Conservation (phyloP, 2,113 vertebrate species). For the Phyllopteryx taeniolatus region DNA sequence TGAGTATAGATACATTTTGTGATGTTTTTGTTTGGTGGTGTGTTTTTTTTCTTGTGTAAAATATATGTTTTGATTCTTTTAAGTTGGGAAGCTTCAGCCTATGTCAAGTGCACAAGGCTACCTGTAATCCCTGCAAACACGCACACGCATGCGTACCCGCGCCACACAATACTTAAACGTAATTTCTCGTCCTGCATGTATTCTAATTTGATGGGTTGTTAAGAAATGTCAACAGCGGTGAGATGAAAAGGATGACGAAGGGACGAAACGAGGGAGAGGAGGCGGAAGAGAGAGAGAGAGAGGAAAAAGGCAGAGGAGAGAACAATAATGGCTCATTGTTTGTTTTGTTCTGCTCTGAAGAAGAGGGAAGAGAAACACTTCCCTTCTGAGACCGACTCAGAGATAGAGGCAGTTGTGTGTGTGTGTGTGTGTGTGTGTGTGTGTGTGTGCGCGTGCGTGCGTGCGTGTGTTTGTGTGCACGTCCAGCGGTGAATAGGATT, state of each 20-base stretch:
- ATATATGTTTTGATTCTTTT: too few species aligned
- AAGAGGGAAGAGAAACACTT: conserved; percentile 69
- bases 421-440: conserved; percentile 28
- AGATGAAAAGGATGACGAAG: conserved; percentile 8
- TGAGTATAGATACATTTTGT: neutral
- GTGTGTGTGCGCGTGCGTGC: conserved; percentile 17
- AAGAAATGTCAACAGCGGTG: conserved; percentile 27
- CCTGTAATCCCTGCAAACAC: neutral
- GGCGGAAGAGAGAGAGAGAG: conserved; percentile 47
- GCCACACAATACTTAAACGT: conserved; percentile 5
- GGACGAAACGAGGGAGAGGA: conserved; percentile 28
- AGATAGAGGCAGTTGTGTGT: conserved; percentile 67
- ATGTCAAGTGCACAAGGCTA: neutral
- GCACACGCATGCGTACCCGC: neutral
- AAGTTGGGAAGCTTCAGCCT: too few species aligned
- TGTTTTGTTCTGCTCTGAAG: conserved; percentile 76
- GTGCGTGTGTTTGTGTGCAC: conserved; percentile 16
- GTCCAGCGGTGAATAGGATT: conserved; percentile 69
- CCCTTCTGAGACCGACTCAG: conserved; percentile 69
- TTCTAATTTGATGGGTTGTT: conserved; percentile 37
- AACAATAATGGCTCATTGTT: conserved; percentile 73
- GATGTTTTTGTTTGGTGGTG: too few species aligned
- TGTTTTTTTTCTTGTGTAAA: too few species aligned
- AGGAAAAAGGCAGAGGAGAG: conserved; percentile 54
- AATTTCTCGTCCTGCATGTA: conserved; percentile 27